A percentile compares a stretch with the other conserved stretches of the same genome.
These are phyloP conservation scores for Anticlea derivata DNA, from an alignment of 2,888 invertebrate genomes.

Conservation along the genomic window DNA sequence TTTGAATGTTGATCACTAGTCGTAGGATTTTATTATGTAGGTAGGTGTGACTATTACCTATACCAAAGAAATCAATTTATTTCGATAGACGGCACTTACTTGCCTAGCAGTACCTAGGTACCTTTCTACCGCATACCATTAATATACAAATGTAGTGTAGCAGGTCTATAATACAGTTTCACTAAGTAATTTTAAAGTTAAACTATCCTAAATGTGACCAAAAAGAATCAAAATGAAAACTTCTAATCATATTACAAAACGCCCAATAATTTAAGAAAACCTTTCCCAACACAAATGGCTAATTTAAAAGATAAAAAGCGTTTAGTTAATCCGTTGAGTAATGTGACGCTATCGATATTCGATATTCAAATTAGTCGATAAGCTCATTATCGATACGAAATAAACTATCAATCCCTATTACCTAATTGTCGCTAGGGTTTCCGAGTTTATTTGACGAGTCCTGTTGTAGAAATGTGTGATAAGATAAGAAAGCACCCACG, in stretches of 20 bases:
- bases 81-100: no score
- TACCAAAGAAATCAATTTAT: no score
- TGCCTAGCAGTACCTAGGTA: no score
- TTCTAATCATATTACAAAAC: slow-evolving; percentile 30
- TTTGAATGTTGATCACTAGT: not conserved
- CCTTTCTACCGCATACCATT: no score
- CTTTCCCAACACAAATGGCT: slow-evolving; percentile 20
- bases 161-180: no score
- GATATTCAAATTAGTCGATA: slow-evolving; percentile 42
- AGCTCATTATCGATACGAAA: slow-evolving; percentile 46
- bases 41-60: no score
- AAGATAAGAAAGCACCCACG: slow-evolving; percentile 54
- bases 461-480: slow-evolving; percentile 44
- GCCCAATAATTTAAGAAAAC: slow-evolving; percentile 21
- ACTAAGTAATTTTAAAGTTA: no score
- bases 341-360: slow-evolving; percentile 32
- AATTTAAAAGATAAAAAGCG: slow-evolving; percentile 30
- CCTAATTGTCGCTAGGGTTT: slow-evolving; percentile 54
- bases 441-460: slow-evolving; percentile 16
- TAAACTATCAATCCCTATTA: slow-evolving; percentile 54
- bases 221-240: not conserved
- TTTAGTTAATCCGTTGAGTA: slow-evolving; percentile 28
- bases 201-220: no score
- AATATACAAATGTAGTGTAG: no score
- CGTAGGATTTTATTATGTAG: not conserved